A percentile compares a stretch with the other conserved stretches of the same genome.
Conservation (phyloP, 64 coral and sea anemone genomes). For the Exaiptasia diaphana region DNA sequence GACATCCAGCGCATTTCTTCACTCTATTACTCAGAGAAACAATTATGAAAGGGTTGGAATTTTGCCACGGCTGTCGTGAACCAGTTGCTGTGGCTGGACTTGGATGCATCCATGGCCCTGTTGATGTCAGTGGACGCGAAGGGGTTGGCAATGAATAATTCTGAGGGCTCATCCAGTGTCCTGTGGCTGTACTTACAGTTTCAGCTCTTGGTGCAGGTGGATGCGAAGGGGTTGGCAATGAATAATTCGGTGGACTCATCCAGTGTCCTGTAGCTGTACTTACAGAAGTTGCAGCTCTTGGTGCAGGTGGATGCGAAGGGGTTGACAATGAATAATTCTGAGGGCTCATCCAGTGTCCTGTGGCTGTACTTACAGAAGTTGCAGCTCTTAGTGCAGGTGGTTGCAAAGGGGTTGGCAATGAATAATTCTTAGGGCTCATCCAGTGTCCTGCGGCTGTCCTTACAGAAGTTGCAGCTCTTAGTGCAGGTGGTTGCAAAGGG, state of each 20-base stretch:
- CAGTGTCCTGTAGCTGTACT: background rate
- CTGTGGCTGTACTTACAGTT: background rate
- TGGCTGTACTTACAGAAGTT: background rate
- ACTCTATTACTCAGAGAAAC: background rate
- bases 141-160: background rate
- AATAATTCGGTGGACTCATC: background rate
- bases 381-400: background rate
- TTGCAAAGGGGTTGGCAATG: too few species aligned
- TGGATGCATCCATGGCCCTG: background rate
- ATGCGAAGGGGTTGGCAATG: background rate
- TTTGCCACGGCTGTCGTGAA: background rate
- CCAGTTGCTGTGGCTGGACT: background rate
- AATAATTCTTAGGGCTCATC: too few species aligned
- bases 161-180: background rate
- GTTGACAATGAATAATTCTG: too few species aligned
- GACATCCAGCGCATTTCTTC: background rate
- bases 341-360: background rate
- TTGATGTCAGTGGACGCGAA: background rate
- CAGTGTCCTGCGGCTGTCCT: too few species aligned
- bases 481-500: too few species aligned
- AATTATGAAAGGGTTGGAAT: conserved; percentile 1
- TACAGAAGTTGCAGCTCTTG: background rate
- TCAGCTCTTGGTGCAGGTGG: background rate
- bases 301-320: background rate
- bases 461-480: too few species aligned